A percentile compares a stretch with the other conserved stretches of the same genome.
Evolutionary conservation across 1,140 invertebrate genomes (phyloP).

Genomic region (Armadillidium nasatum): DNA sequence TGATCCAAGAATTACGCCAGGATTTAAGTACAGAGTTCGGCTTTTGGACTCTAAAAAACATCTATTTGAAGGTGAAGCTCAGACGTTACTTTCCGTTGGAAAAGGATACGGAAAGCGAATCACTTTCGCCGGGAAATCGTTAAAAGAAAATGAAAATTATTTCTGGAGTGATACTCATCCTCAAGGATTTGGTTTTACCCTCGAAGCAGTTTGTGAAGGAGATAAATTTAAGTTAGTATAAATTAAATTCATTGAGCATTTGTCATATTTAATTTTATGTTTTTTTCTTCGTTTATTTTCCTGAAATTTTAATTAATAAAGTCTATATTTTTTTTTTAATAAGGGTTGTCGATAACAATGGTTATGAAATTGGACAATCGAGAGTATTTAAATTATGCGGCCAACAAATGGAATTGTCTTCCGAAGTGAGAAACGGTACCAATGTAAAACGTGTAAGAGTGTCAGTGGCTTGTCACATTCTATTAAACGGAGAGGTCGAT

Average conservation of each 20-base stretch:
- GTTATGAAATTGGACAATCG: neutral
- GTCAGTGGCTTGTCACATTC: neutral
- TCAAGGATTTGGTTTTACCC: constrained; percentile 65
- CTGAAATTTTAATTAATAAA: neutral
- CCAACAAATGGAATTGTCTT: neutral
- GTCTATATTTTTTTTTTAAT: neutral
- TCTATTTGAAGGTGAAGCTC: constrained; percentile 59
- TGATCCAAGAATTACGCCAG: constrained; percentile 65
- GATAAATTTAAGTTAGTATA: constrained; percentile 56
- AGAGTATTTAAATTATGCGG: neutral
- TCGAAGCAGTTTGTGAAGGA: constrained; percentile 60
- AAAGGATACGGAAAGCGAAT: constrained; percentile 71
- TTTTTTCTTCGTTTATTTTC: neutral
- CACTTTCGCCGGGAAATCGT: constrained; percentile 63
- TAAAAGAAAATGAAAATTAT: constrained; percentile 61
- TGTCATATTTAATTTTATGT: neutral
- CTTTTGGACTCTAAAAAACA: constrained; percentile 57
- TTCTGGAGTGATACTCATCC: constrained; percentile 75
- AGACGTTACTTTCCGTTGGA: constrained; percentile 62
- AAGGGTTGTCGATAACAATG: neutral
- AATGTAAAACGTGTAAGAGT: neutral
- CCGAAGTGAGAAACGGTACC: neutral
- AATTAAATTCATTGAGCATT: neutral
- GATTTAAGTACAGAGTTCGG: constrained; percentile 67
- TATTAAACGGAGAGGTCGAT: neutral